Conservation (phyloP, 2,113 vertebrate genomes). For the Mastomys coucha region DNA sequence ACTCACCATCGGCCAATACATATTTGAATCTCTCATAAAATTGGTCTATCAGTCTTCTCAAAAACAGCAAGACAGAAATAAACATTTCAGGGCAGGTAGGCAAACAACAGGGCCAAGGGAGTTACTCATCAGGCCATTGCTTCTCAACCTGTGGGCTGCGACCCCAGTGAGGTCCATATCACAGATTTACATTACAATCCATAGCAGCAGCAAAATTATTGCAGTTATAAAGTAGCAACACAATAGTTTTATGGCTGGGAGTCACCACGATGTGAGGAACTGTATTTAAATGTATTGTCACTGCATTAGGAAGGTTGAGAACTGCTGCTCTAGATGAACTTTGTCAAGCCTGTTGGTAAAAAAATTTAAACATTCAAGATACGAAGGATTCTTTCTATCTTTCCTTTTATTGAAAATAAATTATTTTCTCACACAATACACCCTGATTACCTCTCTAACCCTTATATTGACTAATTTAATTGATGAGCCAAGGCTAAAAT, state of each 20-base stretch:
- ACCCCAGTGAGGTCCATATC: background rate
- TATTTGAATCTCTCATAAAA: background rate
- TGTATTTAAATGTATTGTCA: background rate
- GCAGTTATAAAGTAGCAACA: background rate
- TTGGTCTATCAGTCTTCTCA: background rate
- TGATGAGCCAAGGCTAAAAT: background rate
- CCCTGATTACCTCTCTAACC: too few relatives aligned
- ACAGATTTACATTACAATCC: background rate
- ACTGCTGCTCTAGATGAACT: background rate
- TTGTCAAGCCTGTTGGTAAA: background rate
- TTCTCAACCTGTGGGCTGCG: background rate
- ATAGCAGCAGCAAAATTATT: background rate
- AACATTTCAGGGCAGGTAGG: background rate
- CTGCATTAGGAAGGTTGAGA: background rate
- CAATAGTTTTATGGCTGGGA: background rate
- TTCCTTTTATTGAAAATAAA: background rate
- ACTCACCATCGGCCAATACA: background rate
- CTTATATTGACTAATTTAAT: background rate
- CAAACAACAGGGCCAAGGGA: background rate
- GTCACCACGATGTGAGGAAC: background rate
- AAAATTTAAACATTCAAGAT: background rate
- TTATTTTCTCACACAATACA: background rate
- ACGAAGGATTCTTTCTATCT: background rate
- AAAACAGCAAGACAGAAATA: background rate
- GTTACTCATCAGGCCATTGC: background rate